Conservation (phyloP, 92 coral and sea anemone species). For the Desmophyllum pertusum region DNA sequence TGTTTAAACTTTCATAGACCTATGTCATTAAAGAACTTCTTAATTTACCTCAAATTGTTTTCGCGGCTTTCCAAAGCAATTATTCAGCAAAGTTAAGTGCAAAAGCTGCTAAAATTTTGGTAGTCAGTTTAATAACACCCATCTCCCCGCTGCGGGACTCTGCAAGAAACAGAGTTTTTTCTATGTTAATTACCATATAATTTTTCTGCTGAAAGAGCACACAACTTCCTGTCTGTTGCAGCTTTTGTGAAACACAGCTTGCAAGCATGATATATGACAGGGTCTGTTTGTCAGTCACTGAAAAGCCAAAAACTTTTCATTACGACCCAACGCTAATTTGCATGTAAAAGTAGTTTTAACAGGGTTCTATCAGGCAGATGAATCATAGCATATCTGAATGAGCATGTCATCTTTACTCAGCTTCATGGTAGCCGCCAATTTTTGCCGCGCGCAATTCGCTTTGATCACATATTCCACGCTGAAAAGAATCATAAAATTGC, state of each 20-base stretch:
- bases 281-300: not conserved
- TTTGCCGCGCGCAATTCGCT: not conserved
- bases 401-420: not conserved
- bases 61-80: not conserved
- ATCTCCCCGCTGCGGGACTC: not conserved
- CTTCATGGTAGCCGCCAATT: not conserved
- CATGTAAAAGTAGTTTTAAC: conserved; percentile 29
- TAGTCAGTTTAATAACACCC: not conserved
- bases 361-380: not conserved
- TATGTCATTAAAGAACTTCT: not conserved
- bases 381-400: not conserved
- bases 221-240: not conserved
- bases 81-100: not conserved
- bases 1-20: not conserved
- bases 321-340: not conserved
- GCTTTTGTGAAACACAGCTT: not conserved
- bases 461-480: not conserved
- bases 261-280: not conserved
- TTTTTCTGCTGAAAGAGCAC: not conserved
- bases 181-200: not conserved
- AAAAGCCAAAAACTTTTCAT: not conserved
- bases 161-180: not conserved
- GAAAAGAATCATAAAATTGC: not conserved
- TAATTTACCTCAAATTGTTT: not conserved
- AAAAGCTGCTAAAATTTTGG: not conserved